Base-by-base conservation (phyloP, 2,888 invertebrate species). In the Cryptus armator region DNA sequence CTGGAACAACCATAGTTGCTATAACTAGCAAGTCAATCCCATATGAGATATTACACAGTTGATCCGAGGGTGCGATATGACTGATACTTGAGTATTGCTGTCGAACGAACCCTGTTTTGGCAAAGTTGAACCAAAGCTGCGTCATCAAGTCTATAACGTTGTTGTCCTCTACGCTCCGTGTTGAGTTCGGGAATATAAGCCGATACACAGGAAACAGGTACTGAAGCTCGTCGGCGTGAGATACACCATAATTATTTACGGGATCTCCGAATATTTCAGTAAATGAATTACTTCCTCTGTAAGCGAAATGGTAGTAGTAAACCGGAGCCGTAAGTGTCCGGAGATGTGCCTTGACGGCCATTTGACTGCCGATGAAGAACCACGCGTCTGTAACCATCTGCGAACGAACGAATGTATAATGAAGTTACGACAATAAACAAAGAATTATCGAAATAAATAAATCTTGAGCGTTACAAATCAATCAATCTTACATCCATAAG, bases 171-270 rank as follows among this genome's bases (percentile, higher is more conserved):
- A 94, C 91, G 0, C 95, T 95, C 5, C 96, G 94, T 10, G 95
- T 94, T 3, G 95, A 94, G 37, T 95, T 94, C 0, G 96, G 94
- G 89, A 97, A 97, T 5, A 96, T 90, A 51, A 92, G 92, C 81
- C 95, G 95, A 0, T 95, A 95, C 68, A 97, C 95, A 0, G 97
- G 96, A 91, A 98, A 98, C 10, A 98, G 92, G 91, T 98, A 97
- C 92, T 97, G 97, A 72, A 98, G 94, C 86, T 98, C 98, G 89
- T 98, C 98, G 0, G 97, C 97, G 91, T 98, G 98, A 74, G 97
- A 96, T 0, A 97, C 96, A 77, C 97, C 97, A 88, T 96, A 96
- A 92, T 96, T 95, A 76, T 95, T 95, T 32, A 94, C 93, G 1
- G 94, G 93, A 78, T 96, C 97, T 0, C 97, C 97, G 89, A 97